phyloP scores from a whole-genome alignment of 2,797 vertebrate species.

The Crax fasciolata region DNA sequence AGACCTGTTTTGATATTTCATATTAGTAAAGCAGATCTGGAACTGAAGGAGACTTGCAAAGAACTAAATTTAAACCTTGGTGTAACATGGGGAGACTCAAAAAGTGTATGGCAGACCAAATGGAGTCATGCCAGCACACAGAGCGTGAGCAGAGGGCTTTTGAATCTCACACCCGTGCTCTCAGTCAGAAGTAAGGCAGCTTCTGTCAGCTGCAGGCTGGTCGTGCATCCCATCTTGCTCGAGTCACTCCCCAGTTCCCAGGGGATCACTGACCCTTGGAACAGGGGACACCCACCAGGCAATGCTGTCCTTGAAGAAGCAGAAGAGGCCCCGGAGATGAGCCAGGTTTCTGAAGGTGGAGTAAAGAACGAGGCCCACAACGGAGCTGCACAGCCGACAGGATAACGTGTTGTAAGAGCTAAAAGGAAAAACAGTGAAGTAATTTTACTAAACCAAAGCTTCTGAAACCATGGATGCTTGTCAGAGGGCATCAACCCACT shows the following conservation, averaged over 20 bases:
- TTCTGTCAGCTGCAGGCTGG: neutral
- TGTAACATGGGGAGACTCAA: neutral
- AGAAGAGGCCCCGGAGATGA: constrained; percentile 85
- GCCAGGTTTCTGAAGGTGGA: constrained; percentile 83
- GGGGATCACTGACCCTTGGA: neutral
- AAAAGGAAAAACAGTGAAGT: constrained; percentile 10
- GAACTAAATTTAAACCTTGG: neutral
- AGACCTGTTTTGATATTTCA: neutral
- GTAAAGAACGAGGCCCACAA: constrained; percentile 85
- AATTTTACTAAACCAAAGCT: neutral
- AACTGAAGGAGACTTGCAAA: neutral
- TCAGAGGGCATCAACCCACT: neutral
- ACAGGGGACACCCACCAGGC: constrained; percentile 86
- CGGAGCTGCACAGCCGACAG: constrained; percentile 82
- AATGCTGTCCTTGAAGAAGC: constrained; percentile 87
- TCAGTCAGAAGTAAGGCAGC: neutral
- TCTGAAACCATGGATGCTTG: neutral
- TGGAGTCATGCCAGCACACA: neutral
- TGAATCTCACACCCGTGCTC: neutral
- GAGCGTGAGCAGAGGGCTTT: neutral
- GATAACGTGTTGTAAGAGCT: constrained; percentile 86
- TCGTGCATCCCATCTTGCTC: neutral
- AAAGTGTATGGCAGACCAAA: neutral
- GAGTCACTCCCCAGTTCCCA: neutral
- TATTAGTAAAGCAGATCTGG: neutral